These are phyloP conservation scores for Oxyura jamaicensis DNA, from an alignment of 2,113 vertebrate species.

Conservation along the genomic window DNA sequence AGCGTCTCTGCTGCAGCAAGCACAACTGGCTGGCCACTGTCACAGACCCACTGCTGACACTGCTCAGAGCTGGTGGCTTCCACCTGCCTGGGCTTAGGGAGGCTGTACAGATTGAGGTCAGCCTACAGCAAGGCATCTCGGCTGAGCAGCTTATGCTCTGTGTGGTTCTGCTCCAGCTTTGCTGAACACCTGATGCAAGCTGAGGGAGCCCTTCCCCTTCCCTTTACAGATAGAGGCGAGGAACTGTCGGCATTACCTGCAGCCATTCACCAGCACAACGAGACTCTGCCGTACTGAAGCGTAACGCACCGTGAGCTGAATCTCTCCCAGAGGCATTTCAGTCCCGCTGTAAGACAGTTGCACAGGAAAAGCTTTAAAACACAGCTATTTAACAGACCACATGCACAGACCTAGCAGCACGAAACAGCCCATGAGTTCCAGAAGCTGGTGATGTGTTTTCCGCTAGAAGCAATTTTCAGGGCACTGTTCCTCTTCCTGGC, in stretches of 20 bases:
- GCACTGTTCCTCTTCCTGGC: neutral
- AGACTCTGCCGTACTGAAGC: slow-evolving; percentile 86
- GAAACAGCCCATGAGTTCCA: rapidly evolving
- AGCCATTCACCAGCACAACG: slow-evolving; percentile 81
- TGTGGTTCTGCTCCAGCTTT: neutral
- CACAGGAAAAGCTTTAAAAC: neutral
- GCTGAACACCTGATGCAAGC: neutral
- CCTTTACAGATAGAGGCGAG: neutral
- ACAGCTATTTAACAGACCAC: neutral
- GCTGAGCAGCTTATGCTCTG: neutral
- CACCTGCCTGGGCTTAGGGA: neutral
- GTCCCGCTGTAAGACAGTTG: slow-evolving; percentile 48
- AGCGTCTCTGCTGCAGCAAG: rapidly evolving
- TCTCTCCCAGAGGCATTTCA: slow-evolving; percentile 84
- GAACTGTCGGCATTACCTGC: slow-evolving; percentile 80
- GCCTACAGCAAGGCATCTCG: neutral
- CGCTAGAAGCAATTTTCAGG: neutral
- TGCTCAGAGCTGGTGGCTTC: neutral
- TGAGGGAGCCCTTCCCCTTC: neutral
- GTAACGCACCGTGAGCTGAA: slow-evolving; percentile 87
- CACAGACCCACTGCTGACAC: neutral
- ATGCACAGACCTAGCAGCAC: neutral
- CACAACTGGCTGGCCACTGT: rapidly evolving
- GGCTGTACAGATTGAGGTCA: neutral
- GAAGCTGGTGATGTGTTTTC: neutral